Evolutionary conservation across 2,797 vertebrate genomes (phyloP).

Genomic region (Syngnathus rostellatus): DNA sequence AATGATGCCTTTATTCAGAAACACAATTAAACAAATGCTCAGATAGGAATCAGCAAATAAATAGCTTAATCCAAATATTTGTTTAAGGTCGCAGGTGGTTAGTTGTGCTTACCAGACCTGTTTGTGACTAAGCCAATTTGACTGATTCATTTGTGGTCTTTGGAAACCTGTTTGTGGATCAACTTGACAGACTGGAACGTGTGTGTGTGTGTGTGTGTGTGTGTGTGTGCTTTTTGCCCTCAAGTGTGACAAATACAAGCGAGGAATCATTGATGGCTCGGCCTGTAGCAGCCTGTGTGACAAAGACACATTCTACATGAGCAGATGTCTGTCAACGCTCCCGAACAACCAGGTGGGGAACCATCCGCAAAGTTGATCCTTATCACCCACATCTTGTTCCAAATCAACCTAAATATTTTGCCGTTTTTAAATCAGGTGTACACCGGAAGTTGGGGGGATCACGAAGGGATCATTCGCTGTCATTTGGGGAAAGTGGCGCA

Average conservation of each 20-base stretch:
- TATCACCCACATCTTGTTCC: not conserved
- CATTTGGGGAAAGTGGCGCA: slow-evolving; percentile 80
- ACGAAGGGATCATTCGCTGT: slow-evolving; percentile 89
- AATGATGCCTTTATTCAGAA: no score
- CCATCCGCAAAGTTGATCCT: no score
- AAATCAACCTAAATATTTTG: not conserved
- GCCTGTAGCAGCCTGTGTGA: slow-evolving; percentile 94
- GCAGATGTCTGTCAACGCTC: slow-evolving; percentile 88
- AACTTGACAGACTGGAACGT: no score
- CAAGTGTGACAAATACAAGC: slow-evolving; percentile 96
- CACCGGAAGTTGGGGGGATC: slow-evolving; percentile 90
- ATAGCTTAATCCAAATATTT: not conserved
- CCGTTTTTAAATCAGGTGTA: slow-evolving; percentile 73
- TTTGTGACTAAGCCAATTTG: not conserved
- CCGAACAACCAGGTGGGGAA: slow-evolving; percentile 85
- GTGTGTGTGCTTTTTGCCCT: slow-evolving; percentile 14
- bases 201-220: no score
- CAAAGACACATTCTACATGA: slow-evolving; percentile 88
- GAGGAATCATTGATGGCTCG: slow-evolving; percentile 91
- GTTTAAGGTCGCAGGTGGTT: not conserved
- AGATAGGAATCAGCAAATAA: not conserved
- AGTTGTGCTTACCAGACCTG: not conserved
- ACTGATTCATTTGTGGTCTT: not conserved
- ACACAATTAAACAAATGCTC: not conserved
- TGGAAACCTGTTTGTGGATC: not conserved